Evolutionary conservation across 2,113 vertebrate species (phyloP), one percentile per base, ranked within the genome.

Genomic region (Ancistrus triradiatus): DNA sequence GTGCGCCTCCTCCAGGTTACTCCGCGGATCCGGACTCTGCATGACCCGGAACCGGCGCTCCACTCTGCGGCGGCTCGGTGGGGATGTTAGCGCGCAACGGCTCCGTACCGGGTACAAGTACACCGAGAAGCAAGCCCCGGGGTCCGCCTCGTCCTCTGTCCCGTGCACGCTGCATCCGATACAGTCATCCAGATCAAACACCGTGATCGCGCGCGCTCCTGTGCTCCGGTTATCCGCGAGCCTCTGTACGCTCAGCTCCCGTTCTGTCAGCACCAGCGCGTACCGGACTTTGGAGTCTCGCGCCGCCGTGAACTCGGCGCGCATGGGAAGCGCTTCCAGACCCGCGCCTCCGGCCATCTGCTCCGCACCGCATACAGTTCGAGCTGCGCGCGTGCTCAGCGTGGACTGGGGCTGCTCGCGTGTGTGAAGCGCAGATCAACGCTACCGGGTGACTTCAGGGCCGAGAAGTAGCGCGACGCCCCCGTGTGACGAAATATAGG

Each of bases 1-100:
- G 74, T 84, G 75, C 1, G 87, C 86, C 71, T 85, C 86, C 35
- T 83, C 80, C 70, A 85, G 82, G 76, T 88, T 85, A 1, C 59
- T 63, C 33, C 59, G 52, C 35, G 81, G 44, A 55, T 89, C 85
- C 52, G 77, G 75, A 7, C 75, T 69, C 24, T 38, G 19, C 0
- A 59, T 21, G n/a, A 89, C 72, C 2, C 83, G 75, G 52, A 87
- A 89, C 49, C 83, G 68, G 25, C 75, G 82, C 71, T 85, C 85
- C 43, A 78, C 68, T 70, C 85, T 76, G 35, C 80, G 81, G 33
- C 86, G 75, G 1, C 22, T 6, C 10, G 24, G 15, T 2, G 80
- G 69, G 2, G 53, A 74, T 63, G 84, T 77, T 10, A 75, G 63
- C 73, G 76, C 51, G 84, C 84, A 83, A 53, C 82, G 76, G 6